Conservation (phyloP, 2,113 vertebrate species). For the Hystrix cristata region DNA sequence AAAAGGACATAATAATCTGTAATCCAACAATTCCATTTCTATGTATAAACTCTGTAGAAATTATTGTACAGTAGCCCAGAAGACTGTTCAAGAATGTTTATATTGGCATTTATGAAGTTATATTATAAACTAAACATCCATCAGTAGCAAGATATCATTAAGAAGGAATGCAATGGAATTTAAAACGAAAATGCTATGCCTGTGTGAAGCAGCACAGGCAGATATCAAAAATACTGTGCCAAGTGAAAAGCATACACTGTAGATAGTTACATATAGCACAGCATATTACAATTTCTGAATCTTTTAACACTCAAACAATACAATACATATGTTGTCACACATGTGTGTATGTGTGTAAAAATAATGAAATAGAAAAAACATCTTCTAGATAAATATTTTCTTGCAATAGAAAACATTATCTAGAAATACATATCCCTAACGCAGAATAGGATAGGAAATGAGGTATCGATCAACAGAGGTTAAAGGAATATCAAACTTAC, state of each 20-base stretch:
- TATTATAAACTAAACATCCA: slow-evolving; percentile 4
- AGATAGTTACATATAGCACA: neutral
- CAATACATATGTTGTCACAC: neutral
- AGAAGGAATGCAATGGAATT: neutral
- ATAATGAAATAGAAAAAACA: slow-evolving; percentile 22
- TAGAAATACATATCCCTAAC: neutral
- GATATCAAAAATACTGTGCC: neutral
- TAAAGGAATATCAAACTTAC: neutral
- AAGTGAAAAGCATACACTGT: neutral
- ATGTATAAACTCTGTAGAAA: neutral
- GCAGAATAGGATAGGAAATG: neutral
- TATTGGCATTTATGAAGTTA: neutral
- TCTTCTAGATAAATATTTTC: neutral
- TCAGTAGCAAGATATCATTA: neutral
- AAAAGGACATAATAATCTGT: neutral
- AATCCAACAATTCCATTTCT: neutral
- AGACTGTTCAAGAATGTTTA: slow-evolving; percentile 33
- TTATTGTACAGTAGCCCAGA: neutral
- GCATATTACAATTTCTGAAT: slow-evolving; percentile 41
- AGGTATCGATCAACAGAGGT: too few species aligned
- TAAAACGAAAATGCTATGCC: neutral
- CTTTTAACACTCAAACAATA: slow-evolving; percentile 10
- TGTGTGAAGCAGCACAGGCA: neutral
- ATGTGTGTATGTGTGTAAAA: neutral
- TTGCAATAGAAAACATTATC: neutral